phyloP scores from a whole-genome alignment of 2,113 vertebrate species.

The Spea multiplicata region DNA sequence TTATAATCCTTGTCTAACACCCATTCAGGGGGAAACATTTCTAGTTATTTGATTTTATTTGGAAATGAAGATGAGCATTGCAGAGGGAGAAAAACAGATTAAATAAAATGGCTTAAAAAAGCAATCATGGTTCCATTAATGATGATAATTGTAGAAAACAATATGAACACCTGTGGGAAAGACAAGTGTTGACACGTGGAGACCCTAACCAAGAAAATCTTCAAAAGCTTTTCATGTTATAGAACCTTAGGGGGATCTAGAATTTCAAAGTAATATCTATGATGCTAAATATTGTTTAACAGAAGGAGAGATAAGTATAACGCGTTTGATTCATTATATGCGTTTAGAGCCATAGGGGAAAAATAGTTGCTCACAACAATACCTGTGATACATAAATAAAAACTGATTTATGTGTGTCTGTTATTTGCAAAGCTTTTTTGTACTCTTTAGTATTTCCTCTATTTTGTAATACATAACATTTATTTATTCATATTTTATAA shows the following conservation, averaged over 20 bases:
- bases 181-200: neutral
- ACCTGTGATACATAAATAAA: neutral
- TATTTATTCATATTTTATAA: no score
- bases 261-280: neutral
- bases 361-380: neutral
- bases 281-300: neutral
- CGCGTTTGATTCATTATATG: neutral
- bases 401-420: neutral
- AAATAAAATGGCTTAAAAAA: no score
- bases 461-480: no score
- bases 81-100: neutral
- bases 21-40: no score
- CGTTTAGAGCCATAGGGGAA: neutral
- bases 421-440: neutral
- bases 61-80: neutral
- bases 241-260: neutral
- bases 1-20: no score
- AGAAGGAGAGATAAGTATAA: neutral
- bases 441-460: neutral
- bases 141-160: neutral
- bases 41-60: no score
- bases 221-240: neutral
- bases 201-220: neutral
- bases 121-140: neutral
- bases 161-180: neutral